Evolutionary conservation across 1,140 invertebrate genomes (phyloP), one percentile per base, ranked within the genome.

Genomic region (Drosophila lacteicornis): DNA sequence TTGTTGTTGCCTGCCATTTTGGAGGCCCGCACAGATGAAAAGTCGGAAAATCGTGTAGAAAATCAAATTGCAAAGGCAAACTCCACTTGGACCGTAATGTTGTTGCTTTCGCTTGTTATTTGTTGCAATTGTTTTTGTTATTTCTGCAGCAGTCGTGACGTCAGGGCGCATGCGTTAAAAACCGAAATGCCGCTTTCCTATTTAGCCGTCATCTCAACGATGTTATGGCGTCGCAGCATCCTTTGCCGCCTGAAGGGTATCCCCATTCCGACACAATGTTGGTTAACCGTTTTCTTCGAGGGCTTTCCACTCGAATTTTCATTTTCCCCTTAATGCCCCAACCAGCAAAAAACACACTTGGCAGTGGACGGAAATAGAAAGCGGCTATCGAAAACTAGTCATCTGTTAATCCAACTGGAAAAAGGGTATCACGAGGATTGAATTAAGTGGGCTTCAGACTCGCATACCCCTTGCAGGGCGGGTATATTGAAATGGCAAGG

Each of bases 101-200:
- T 75, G 58, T 63, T 76, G 40, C 42, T 60, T 58, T 60, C 60
- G 62, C 36, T 57, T 73, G 42, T 40, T 59, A 25, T 75, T 75
- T 65, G 56, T 63, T 63, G 33, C 22, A 60, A 50, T 49, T 66
- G 43, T 60, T 75, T 57, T 58, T 70, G 56, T 58, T 77, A 33
- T 40, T 57, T 45, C 51, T 61, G 42, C 46, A 61, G 65, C 58
- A 57, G 59, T 79, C 76, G 57, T 88, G 77, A 84, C 65, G 84
- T 83, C 73, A 84, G 43, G 38, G 84, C 84, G 84, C 84, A 87
- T 87, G 84, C 84, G 84, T 90, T 84, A 15, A 67, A 53, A 67
- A 43, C 40, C 58, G 69, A 78, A 56, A 79, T 79, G 79, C 82
- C 75, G 76, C 79, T 75, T 84, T 80, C 71, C 77, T 58, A 66